Percentiles rank a stretch among this genome's conserved stretches.
Conservation (phyloP, 2,888 invertebrate genomes). For the Mimumesa dahlbomi region DNA sequence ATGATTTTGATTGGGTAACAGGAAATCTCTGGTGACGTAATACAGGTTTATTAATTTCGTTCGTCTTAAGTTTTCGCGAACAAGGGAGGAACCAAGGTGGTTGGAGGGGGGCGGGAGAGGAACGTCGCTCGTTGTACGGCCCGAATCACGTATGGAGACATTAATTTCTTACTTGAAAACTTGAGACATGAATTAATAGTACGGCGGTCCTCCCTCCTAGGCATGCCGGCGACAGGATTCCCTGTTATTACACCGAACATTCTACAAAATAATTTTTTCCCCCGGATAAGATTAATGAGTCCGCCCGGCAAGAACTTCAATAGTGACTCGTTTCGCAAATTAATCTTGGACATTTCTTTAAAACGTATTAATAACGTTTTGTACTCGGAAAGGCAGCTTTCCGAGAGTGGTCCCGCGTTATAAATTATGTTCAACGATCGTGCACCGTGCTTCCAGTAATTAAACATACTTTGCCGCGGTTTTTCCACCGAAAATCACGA, state of each 20-base stretch:
- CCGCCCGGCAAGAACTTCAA: constrained; percentile 70
- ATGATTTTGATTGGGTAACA: no score
- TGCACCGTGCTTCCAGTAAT: neutral
- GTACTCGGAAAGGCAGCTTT: constrained; percentile 29
- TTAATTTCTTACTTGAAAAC: constrained; percentile 69
- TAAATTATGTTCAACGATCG: constrained; percentile 38
- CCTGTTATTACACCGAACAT: constrained; percentile 73
- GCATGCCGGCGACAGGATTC: constrained; percentile 72
- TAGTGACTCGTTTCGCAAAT: constrained; percentile 74
- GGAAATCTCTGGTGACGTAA: constrained; percentile 20
- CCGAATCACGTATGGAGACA: constrained; percentile 63
- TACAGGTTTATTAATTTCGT: constrained; percentile 46
- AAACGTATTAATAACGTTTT: constrained; percentile 72
- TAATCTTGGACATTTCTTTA: constrained; percentile 75
- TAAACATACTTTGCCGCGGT: neutral
- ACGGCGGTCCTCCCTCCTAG: constrained; percentile 65
- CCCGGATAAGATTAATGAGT: constrained; percentile 73
- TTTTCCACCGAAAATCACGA: neutral
- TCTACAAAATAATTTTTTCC: constrained; percentile 74
- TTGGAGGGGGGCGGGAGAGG: no score
- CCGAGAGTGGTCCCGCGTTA: constrained; percentile 12
- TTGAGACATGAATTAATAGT: constrained; percentile 72
- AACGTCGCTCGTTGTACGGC: constrained; percentile 19
- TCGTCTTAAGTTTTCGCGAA: constrained; percentile 26
- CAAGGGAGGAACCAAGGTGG: constrained; percentile 16